Base-by-base conservation (phyloP, 1,140 invertebrate genomes). In the Saccostrea cuccullata region DNA sequence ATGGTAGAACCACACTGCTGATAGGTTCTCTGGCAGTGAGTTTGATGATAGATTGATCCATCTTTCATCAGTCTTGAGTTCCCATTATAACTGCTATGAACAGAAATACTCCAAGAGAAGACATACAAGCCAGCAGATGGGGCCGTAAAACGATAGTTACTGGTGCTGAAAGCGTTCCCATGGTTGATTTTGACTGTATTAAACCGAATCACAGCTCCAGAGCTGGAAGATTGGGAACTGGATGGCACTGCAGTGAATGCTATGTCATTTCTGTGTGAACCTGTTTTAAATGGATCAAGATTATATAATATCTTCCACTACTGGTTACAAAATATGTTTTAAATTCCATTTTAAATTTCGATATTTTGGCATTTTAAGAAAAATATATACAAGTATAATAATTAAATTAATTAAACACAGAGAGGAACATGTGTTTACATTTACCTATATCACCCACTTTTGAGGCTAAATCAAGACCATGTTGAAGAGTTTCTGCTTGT, bases 401-500 rank as follows among this genome's bases (percentile, higher is more conserved):
- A n/a, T n/a, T n/a, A n/a, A n/a, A n/a, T 73, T 30, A 30, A 73
- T 30, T 36, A 73, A 30, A 73, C 23, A 30, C 8, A 13, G 9
- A 30, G 13, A 73, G 13, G 26, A 6, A 73, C 30, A 30, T 20
- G 20, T 67, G 20, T 23, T 67, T 30, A 36, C 13, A 73, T 73
- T 73, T 73, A 73, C 70, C 70, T 13, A 73, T 73, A 73, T 73
- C 70, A 26, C 70, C 70, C 6, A 73, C 70, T 36, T 30, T 73
- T n/a, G 70, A 73, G 12, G 70, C 70, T 36, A 73, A 30, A 73
- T 30, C 70, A 13, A 73, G 70, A 30, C 70, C 70, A 36, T 73
- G 70, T 36, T 73, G 70, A 15, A 73, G 70, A 12, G 70, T 77
- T 77, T 77, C 70, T 36, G 70, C 70, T 36, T 77, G 70, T 77